Base-by-base conservation (phyloP, 2,888 invertebrate genomes). In the Patella pellucida region DNA sequence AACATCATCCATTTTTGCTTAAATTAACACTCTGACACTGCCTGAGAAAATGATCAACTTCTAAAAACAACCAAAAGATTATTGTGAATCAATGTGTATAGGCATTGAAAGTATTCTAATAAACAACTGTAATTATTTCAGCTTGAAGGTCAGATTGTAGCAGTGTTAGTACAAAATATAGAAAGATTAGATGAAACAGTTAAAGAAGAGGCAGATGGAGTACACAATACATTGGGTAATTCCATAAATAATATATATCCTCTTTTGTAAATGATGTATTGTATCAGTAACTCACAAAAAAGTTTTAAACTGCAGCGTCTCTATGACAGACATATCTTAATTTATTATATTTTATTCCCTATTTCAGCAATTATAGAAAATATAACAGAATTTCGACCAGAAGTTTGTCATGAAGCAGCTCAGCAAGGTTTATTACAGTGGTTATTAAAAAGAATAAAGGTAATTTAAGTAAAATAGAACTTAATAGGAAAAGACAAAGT, bases 191-290 rank as follows among this genome's bases (percentile, higher is more conserved):
- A 99, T 91, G 99, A 99, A 90, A 93, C 93, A 73, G 94, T 97
- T 2, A 96, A 96, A 85, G 98, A 98, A 90, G 99, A 99, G 92
- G 93, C 95, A 56, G 98, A 98, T 90, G 99, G 98, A 9, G 97
- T 99, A 0, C 97, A 98, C 91, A 97, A 99, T 89, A 96, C 97
- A 4, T 92, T 97, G 84, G 94, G 96, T 95, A 90, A 89, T 76
- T 78, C 31, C 19, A 41, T 70, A 14, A 62, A 41, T 31, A 41
- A 14, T 19, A 69, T 41, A 69, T 19, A 15, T 19, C 19, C 9
- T 19, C n/a, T 15, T 54, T 54, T 15, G n/a, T n/a, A 54, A n/a
- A 54, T 15, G 15, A n/a, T 54, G 54, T 16, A 54, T 54, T 54
- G 54, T 54, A 54, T 54, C 3, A 16, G n/a, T 54, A 16, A n/a